These are phyloP conservation scores for Polydesmus complanatus DNA, from an alignment of 2,888 invertebrate genomes.

Conservation along the genomic window DNA sequence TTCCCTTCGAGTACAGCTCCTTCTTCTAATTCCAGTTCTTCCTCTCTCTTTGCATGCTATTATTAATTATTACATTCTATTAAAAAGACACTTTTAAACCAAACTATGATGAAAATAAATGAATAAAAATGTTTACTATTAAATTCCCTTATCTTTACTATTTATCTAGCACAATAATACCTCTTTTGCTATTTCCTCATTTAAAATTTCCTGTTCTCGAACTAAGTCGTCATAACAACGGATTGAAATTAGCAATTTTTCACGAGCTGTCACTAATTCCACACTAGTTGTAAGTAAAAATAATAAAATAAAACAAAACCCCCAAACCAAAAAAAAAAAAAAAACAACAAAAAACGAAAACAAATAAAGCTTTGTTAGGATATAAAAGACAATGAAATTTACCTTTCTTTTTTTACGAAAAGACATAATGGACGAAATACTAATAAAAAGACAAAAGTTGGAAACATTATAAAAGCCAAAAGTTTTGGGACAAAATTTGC, in stretches of 20 bases:
- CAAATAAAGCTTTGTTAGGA: no score
- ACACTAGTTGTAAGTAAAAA: neutral
- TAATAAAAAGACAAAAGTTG: neutral
- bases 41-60: conserved; percentile 18
- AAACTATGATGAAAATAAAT: no score
- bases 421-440: conserved; percentile 15
- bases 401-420: conserved; percentile 13
- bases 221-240: neutral
- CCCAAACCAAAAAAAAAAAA: conserved; percentile 2
- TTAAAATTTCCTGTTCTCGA: neutral
- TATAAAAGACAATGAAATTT: neutral
- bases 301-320: neutral
- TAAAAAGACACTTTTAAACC: no score
- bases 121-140: no score
- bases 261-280: neutral
- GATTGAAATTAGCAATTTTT: neutral
- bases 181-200: neutral
- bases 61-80: no score
- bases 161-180: neutral
- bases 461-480: neutral
- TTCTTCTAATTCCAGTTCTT: conserved; percentile 22
- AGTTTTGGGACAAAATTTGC: neutral
- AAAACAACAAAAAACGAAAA: conserved; percentile 9
- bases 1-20: conserved; percentile 20
- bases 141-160: no score